A percentile compares a stretch with the other conserved stretches of the same genome.
phyloP scores from a whole-genome alignment of 2,888 invertebrate species.

The Antheraea assamensis region DNA sequence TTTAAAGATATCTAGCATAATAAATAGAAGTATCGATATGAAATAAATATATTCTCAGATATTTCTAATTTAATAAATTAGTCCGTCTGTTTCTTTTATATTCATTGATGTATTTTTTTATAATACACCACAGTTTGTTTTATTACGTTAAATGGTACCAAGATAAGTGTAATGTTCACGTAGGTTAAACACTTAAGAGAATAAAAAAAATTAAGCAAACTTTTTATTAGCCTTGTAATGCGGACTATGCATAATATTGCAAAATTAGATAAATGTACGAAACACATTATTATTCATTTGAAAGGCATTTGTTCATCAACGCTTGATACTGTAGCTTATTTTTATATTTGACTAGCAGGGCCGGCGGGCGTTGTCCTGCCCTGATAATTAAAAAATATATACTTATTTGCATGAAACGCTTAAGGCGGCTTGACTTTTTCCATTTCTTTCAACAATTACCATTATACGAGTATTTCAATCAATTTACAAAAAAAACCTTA shows the following conservation, averaged over 20 bases:
- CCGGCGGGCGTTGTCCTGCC: too few species aligned
- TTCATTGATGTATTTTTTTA: constrained; percentile 1
- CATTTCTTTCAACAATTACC: too few species aligned
- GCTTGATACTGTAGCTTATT: background rate
- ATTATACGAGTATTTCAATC: too few species aligned
- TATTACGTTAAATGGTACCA: constrained; percentile 6
- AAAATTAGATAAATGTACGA: background rate
- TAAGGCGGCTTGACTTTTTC: too few species aligned
- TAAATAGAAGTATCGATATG: background rate
- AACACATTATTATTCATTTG: background rate
- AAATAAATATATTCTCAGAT: background rate
- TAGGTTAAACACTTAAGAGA: background rate
- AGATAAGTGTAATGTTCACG: background rate
- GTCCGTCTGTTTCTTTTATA: background rate
- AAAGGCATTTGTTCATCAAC: background rate
- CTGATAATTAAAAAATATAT: too few species aligned
- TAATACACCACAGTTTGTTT: background rate
- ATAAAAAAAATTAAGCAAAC: constrained; percentile 1
- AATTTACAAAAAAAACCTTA: too few species aligned
- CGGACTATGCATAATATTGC: background rate
- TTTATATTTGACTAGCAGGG: too few species aligned
- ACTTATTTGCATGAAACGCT: too few species aligned
- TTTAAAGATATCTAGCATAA: background rate
- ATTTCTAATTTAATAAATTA: background rate
- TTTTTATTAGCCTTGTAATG: background rate